These are phyloP conservation scores for Odontamblyopus lacepedii DNA, from an alignment of 2,797 vertebrate species.

Conservation along the genomic window DNA sequence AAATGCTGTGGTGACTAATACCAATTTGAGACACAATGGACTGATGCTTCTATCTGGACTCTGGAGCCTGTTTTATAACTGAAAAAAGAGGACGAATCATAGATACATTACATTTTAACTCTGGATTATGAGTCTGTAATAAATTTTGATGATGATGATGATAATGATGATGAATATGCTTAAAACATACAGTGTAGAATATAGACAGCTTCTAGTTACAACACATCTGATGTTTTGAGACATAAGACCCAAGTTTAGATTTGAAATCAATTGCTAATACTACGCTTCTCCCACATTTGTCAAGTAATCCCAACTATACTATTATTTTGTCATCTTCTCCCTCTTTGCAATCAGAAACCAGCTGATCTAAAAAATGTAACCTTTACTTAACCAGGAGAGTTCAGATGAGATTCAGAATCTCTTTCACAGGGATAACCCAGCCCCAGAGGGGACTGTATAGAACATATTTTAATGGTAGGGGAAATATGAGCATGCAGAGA, in stretches of 20 bases:
- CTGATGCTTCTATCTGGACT: slow-evolving; percentile 17
- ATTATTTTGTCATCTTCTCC: neutral
- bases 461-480: no score
- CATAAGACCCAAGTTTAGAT: neutral
- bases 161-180: no score
- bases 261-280: neutral
- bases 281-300: neutral
- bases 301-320: no score
- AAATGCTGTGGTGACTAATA: slow-evolving; percentile 41
- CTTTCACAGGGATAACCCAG: neutral
- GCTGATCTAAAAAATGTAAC: neutral
- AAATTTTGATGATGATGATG: no score
- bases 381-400: neutral
- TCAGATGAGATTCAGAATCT: neutral
- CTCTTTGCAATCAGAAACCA: neutral
- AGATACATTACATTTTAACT: neutral
- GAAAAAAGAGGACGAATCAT: slow-evolving; percentile 11
- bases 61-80: slow-evolving; percentile 28
- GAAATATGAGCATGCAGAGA: no score
- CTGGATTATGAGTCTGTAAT: no score
- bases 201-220: neutral
- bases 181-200: neutral
- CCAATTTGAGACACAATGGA: slow-evolving; percentile 37
- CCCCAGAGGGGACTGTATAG: neutral
- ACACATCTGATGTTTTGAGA: neutral